Base-by-base conservation (phyloP, 1,140 invertebrate species). In the Drosophila insularis region DNA sequence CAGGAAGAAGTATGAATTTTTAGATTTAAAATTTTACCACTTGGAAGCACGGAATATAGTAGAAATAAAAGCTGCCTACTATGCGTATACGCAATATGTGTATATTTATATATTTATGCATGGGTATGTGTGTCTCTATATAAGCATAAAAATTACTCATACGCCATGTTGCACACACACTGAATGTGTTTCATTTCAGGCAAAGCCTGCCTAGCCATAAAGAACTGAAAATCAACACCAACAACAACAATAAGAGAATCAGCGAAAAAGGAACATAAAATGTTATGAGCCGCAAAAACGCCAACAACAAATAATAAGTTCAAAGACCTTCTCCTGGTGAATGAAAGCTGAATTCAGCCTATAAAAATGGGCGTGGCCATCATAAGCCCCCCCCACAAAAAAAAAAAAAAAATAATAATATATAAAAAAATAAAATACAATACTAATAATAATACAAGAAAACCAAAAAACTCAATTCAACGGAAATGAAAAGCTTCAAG, bases 401-500 rank as follows among this genome's bases (percentile, higher is more conserved):
- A 27, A 0, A 27, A 27, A 27, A 6, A 14, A 6, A 17, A 4
- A 19, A 2, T 2, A 37, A 11, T 11, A 50, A 19, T 11, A 50
- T 21, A 50, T 10, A 50, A 10, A 46, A 8, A 19, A 17, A 17
- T n/a, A 37, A 50, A 43, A 53, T 19, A 40, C 14, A 50, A 50
- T 17, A 46, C 14, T 46, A 46, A 46, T 50, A 50, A 21, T 50
- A 19, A 50, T 50, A 50, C n/a, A 74, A 74, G 43, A 37, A 37
- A 13, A 11, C 13, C 2, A 35, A 58, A 27, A 37, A 59, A 70
- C 61, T 53, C 72, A 63, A 11, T 81, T 78, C 68, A 81, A 60
- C 82, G 81, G 81, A 86, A 86, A 81, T 87, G 81, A 64, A 85
- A 85, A 61, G 78, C 78, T 85, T 75, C 81, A 76, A 73, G 68